Conservation (phyloP, 2,888 invertebrate genomes). For the Tethea ocularis region DNA sequence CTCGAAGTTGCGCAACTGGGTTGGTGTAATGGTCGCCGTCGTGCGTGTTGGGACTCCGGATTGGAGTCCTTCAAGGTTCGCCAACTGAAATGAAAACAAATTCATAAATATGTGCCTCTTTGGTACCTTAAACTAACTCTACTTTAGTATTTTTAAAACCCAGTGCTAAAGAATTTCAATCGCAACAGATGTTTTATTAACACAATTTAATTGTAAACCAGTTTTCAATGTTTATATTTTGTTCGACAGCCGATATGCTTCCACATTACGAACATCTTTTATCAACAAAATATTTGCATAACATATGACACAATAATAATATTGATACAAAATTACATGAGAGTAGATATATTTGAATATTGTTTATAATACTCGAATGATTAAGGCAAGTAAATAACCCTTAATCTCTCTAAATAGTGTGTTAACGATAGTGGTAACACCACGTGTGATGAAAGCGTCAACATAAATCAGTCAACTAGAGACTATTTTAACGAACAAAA, state of each 20-base stretch:
- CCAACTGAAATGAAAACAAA: slow-evolving; percentile 86
- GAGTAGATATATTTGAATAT: neutral
- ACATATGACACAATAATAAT: slow-evolving; percentile 59
- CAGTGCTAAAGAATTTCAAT: slow-evolving; percentile 20
- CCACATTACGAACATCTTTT: slow-evolving; percentile 72
- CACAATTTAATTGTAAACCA: slow-evolving; percentile 39
- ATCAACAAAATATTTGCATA: slow-evolving; percentile 69
- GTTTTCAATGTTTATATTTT: slow-evolving; percentile 64
- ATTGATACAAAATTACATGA: slow-evolving; percentile 33
- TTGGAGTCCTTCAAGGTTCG: slow-evolving; percentile 92
- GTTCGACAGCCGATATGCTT: slow-evolving; percentile 54
- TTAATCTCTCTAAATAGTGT: slow-evolving; percentile 5
- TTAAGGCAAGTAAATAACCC: slow-evolving; percentile 1
- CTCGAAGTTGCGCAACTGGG: slow-evolving; percentile 95
- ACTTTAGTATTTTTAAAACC: slow-evolving; percentile 5
- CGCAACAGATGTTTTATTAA: slow-evolving; percentile 13
- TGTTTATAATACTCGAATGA: neutral
- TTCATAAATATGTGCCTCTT: neutral
- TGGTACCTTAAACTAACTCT: neutral
- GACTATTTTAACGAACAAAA: slow-evolving; percentile 32
- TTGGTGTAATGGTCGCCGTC: slow-evolving; percentile 96
- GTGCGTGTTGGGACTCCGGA: slow-evolving; percentile 96
- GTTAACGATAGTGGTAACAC: slow-evolving; percentile 32
- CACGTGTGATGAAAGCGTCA: slow-evolving; percentile 43
- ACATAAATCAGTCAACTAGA: slow-evolving; percentile 55